Evolutionary conservation across 2,113 vertebrate genomes (phyloP), one percentile per base, ranked within the genome.

Genomic region (Lepus americanus): DNA sequence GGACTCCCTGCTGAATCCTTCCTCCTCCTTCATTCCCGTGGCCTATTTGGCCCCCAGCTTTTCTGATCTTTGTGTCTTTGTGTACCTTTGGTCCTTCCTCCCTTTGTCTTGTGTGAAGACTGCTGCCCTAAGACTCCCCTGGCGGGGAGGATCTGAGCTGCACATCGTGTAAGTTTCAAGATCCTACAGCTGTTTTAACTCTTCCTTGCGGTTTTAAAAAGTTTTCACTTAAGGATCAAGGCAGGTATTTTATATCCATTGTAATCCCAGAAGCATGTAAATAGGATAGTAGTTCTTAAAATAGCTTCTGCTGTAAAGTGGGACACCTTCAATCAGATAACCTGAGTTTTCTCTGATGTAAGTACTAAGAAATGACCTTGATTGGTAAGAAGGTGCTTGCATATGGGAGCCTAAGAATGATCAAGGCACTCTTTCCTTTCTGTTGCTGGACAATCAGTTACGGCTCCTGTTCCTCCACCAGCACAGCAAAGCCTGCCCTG

Each of bases 211-310:
- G 82, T 95, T 82, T 92, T 36, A 86, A 76, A 89, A 95, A 31
- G 66, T 79, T 97, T 96, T 95, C 87, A 94, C 33, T 87, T 93
- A 91, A 80, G 49, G 84, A 90, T 33, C 91, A 82, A 81, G 72
- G 29, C 36, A 67, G 36, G 95, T 92, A 88, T 87, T 89, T 95
- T 81, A 77, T 92, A 77, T 64, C 49, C 73, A 81, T 53, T 73
- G 1, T 89, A 85, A 36, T 94, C 67, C 51, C 39, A 92, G 87
- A 25, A 95, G 49, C 14, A 20, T 96, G 66, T 83, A 94, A 89
- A 95, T 95, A 93, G 77, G 63, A 59, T 94, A 94, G 61, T 89
- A 20, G 14, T 94, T 96, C 94, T 94, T 96, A 81, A 96, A 96
- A 93, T 92, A 95, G 86, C 67, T 94, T 85, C 20, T 87, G 84